phyloP scores from a whole-genome alignment of 2,113 vertebrate species.

The Indicator maculatus region DNA sequence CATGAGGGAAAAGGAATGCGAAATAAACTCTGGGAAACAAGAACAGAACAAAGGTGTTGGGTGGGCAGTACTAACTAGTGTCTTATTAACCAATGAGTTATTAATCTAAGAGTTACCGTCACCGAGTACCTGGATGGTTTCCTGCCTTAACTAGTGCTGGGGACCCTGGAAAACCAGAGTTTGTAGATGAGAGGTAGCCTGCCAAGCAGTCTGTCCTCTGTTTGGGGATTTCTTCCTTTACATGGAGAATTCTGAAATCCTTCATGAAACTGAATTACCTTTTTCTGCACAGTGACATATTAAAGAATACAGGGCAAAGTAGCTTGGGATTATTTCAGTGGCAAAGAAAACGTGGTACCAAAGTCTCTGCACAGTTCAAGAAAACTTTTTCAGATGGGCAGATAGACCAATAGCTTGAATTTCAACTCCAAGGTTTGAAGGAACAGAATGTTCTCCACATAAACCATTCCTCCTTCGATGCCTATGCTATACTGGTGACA shows the following conservation, averaged over 20 bases:
- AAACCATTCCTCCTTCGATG: neutral
- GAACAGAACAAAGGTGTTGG: conserved; percentile 62
- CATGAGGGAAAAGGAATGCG: conserved; percentile 90
- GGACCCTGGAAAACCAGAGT: neutral
- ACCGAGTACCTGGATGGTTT: neutral
- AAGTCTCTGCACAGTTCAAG: neutral
- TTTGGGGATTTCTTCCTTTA: neutral
- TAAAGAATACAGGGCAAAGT: neutral
- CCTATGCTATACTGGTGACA: neutral
- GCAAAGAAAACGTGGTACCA: neutral
- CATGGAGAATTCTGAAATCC: conserved; percentile 15
- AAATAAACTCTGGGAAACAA: conserved; percentile 88
- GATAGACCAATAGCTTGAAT: neutral
- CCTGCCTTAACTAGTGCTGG: neutral
- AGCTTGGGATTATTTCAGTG: neutral
- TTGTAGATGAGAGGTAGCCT: neutral
- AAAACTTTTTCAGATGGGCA: neutral
- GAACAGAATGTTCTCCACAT: neutral
- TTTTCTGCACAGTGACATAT: neutral
- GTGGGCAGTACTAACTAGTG: conserved; percentile 40
- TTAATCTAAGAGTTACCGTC: neutral
- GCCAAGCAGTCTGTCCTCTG: neutral
- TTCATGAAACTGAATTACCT: conserved; percentile 47
- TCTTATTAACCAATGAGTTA: conserved; percentile 25
- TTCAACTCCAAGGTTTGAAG: neutral